phyloP scores from a whole-genome alignment of 2,888 invertebrate species.

The Phengaris alcon region DNA sequence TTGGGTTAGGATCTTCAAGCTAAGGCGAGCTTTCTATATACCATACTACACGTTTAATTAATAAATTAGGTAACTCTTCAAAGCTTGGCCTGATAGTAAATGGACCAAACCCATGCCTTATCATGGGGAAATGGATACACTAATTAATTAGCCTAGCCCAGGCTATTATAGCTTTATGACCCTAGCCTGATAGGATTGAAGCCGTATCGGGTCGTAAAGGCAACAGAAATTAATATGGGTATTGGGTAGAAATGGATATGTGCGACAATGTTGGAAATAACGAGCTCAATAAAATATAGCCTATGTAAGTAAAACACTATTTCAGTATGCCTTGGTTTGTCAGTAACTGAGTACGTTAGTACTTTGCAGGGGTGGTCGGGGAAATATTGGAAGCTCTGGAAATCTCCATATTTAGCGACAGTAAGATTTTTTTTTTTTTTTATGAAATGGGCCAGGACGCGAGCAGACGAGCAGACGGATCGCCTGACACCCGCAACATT shows the following conservation, averaged over 20 bases:
- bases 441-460: too few species aligned
- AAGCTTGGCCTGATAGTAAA: background rate
- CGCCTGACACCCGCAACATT: too few species aligned
- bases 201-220: conserved; percentile 28
- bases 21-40: too few species aligned
- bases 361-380: too few species aligned
- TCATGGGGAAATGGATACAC: conserved; percentile 58
- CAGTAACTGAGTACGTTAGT: too few species aligned
- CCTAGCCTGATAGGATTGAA: conserved; percentile 38
- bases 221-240: background rate
- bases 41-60: too few species aligned
- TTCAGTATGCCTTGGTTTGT: background rate
- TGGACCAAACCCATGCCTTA: conserved; percentile 25
- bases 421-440: too few species aligned
- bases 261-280: background rate
- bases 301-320: background rate
- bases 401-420: too few species aligned
- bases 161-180: conserved; percentile 73
- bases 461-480: too few species aligned
- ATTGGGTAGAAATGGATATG: conserved; percentile 1
- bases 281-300: background rate
- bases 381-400: too few species aligned
- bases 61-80: background rate
- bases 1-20: too few species aligned
- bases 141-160: conserved; percentile 75